Evolutionary conservation across 2,113 vertebrate genomes (phyloP), one percentile per base, ranked within the genome.

Genomic region (Burhinus oedicnemus): DNA sequence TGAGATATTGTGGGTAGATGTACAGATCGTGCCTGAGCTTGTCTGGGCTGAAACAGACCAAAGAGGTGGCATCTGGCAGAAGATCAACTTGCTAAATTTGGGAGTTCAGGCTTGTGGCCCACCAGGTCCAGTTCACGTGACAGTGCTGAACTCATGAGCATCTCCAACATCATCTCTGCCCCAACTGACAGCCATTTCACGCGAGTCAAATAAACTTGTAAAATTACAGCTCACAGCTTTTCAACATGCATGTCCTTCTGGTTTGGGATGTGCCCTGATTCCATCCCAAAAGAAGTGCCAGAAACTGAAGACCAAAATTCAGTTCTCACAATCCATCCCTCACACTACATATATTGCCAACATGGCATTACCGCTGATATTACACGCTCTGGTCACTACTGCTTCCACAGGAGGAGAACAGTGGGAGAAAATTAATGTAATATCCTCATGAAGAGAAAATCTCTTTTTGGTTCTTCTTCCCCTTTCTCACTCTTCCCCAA

Each of bases 261-360:
- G 3, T n/a, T 86, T 52, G 66, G 40, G 29, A 76, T 32, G 18
- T 79, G 38, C 5, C 21, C 30, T 16, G 25, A 79, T 30, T 52
- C 44, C 62, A 54, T 11, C 21, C 15, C 30, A 40, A 90, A 74
- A 68, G 10, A 65, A 83, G 6, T 15, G 23, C 18, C 82, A 32
- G 68, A 70, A 90, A 58, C 27, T 16, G 22, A 89, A 84, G 62
- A 55, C 11, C 26, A 52, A 47, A 75, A 45, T 55, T 71, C 13
- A 64, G 0, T 34, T 83, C 38, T 44, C 0, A 1, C 29, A 57
- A 58, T 7, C 8, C 10, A 8, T 10, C 8, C 15, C 11, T 38
- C 58, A 32, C 23, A 4, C 25, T 23, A 34, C 25, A 25, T 2
- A 6, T 19, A 25, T 29, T 29, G 54, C 40, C 52, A 69, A 25